Conservation (phyloP, 1,140 invertebrate species). For the Heliothis virescens region DNA sequence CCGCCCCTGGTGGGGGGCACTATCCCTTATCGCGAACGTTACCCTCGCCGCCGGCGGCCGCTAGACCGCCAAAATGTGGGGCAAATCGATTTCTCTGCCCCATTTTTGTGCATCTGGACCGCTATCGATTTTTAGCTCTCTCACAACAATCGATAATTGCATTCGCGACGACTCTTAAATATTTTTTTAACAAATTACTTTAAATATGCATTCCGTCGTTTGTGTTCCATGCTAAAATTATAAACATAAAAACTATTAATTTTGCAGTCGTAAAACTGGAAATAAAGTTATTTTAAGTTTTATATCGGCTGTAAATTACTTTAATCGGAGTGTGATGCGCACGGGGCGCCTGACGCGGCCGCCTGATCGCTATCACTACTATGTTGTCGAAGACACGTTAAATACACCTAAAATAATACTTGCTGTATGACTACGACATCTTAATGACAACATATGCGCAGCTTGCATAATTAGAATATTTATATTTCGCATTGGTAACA, state of each 20-base stretch:
- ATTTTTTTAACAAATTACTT: slow-evolving; percentile 3
- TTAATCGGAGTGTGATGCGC: slow-evolving; percentile 67
- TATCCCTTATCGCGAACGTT: slow-evolving; percentile 86
- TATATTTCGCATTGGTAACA: neutral
- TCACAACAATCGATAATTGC: slow-evolving; percentile 64
- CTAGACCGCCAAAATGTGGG: slow-evolving; percentile 84
- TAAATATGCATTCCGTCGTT: neutral
- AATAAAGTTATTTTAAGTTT: slow-evolving; percentile 80
- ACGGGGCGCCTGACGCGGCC: slow-evolving; percentile 17
- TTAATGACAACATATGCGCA: neutral
- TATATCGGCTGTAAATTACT: slow-evolving; percentile 79
- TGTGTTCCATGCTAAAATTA: slow-evolving; percentile 29
- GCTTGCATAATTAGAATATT: slow-evolving; percentile 1
- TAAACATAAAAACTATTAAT: slow-evolving; percentile 46
- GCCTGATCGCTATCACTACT: slow-evolving; percentile 48
- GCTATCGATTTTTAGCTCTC: slow-evolving; percentile 79
- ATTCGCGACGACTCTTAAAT: neutral
- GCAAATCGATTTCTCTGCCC: slow-evolving; percentile 84
- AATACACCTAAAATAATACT: slow-evolving; percentile 29
- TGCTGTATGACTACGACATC: neutral
- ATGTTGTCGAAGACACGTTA: slow-evolving; percentile 43
- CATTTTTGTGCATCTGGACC: slow-evolving; percentile 86
- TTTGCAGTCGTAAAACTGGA: slow-evolving; percentile 47
- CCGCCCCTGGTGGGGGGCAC: slow-evolving; percentile 76
- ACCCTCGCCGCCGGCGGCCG: slow-evolving; percentile 81